phyloP scores from a whole-genome alignment of 1,140 invertebrate genomes.

The Physella acuta region DNA sequence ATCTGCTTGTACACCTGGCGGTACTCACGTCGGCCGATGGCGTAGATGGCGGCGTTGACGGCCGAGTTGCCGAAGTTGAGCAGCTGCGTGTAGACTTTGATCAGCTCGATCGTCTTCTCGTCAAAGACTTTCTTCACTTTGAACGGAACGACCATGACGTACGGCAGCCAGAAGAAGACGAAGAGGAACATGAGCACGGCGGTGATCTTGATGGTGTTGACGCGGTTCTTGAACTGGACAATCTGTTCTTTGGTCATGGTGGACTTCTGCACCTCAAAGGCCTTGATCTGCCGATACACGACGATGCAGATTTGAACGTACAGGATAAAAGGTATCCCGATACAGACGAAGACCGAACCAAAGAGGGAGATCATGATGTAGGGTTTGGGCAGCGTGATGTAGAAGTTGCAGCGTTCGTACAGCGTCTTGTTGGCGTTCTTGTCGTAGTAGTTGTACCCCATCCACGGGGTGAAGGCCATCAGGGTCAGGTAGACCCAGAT shows the following conservation, averaged over 20 bases:
- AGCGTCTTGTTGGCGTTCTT: background rate
- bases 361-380: background rate
- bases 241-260: background rate
- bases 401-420: background rate
- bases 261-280: background rate
- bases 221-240: background rate
- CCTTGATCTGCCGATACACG: background rate
- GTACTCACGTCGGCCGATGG: background rate
- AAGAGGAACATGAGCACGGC: background rate
- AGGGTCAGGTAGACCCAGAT: background rate
- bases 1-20: background rate
- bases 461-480: background rate
- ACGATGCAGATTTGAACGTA: background rate
- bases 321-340: background rate
- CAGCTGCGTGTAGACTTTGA: background rate
- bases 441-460: background rate
- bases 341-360: background rate
- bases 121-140: background rate
- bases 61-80: background rate
- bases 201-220: background rate
- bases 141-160: background rate
- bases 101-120: background rate
- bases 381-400: background rate
- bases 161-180: background rate
- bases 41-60: background rate